Percentiles rank a stretch among this genome's conserved stretches.
phyloP scores from a whole-genome alignment of 2,113 vertebrate species.

The human (Homo sapiens) region GRCh38 chr7:41574001-41574500 shows the following conservation, averaged over 20 bases:
- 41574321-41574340: conserved; percentile 34
- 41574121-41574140: conserved; percentile 39
- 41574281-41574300: conserved; percentile 66
- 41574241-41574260: conserved; percentile 40
- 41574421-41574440: conserved; percentile 32
- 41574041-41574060: conserved; percentile 68
- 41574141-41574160: conserved; percentile 43
- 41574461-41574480: neutral
- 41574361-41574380: conserved; percentile 63
- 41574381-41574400: conserved; percentile 57
- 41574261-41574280: conserved; percentile 63
- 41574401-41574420: conserved; percentile 37
- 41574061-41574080: conserved; percentile 74
- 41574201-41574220: neutral
- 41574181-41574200: neutral
- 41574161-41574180: neutral
- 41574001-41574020: conserved; percentile 54
- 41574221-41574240: neutral
- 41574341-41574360: conserved; percentile 46
- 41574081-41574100: conserved; percentile 71
- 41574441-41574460: conserved; percentile 51
- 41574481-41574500: neutral
- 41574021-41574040: conserved; percentile 48
- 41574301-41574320: conserved; percentile 54
- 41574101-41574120: conserved; percentile 76